Evolutionary conservation across 1,140 invertebrate genomes (phyloP), one percentile per base, ranked within the genome.

Genomic region (Onthophagus taurus): DNA sequence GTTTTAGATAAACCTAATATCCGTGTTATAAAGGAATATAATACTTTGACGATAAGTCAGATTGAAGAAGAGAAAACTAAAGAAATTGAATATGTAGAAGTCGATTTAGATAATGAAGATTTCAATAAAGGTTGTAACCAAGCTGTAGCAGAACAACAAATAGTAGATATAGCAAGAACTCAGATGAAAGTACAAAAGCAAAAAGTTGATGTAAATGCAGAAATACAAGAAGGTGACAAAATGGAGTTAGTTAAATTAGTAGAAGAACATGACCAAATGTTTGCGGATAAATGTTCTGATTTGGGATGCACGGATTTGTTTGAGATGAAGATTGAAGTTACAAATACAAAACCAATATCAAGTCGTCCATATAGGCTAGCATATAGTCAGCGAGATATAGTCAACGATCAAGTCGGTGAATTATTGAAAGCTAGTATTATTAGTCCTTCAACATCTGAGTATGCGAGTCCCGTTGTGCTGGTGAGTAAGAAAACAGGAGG

Each of bases 401-500:
- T 44, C 3, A 19, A 31, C 14, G 17, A 19, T 12, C 30, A 42
- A 20, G 29, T 42, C 6, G 12, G 29, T 13, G 17, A 42, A 11
- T n/a, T 42, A 11, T 16, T 26, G 38, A 12, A 11, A 23, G 11
- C 20, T 12, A 12, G 41, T 9, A 29, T 42, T n/a, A 42, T 42
- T n/a, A 30, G 26, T 5, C n/a, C 30, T 11, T 42, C 41, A 3
- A 42, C 30, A 16, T 42, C 41, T 4, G 54, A 60, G 1, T 73
- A 58, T 49, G 50, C 62, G 2, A 58, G 60, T 13, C 67, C 66
- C 0, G 49, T 65, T 1, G 45, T 71, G 0, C 46, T 70, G 9
- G 60, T 59, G 0, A 24, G 45, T 26, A 74, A 75, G 47, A 65
- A 61, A 42, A 65, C 70, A 47, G 65, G 34, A 8, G 34, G 2